phyloP scores from a whole-genome alignment of 2,888 invertebrate species.

The Andrena fulva region DNA sequence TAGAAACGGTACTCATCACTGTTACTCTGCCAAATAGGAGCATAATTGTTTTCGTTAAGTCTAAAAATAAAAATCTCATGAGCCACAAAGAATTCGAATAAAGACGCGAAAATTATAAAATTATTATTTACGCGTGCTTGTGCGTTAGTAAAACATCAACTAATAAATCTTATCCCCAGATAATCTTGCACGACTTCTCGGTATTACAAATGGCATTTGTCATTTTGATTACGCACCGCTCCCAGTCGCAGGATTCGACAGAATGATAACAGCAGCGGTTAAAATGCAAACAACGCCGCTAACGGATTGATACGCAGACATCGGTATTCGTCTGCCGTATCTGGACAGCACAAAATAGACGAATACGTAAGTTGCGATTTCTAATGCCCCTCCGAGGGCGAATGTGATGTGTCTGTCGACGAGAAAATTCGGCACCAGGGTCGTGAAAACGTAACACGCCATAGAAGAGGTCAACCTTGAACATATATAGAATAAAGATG shows the following conservation, averaged over 20 bases:
- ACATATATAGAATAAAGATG: conserved; percentile 16
- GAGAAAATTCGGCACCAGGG: conserved; percentile 83
- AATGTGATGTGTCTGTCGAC: conserved; percentile 85
- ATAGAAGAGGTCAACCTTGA: conserved; percentile 85
- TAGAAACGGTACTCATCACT: conserved; percentile 85
- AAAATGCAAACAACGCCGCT: conserved; percentile 83
- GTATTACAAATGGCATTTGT: background rate
- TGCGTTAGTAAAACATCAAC: background rate
- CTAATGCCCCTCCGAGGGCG: conserved; percentile 85
- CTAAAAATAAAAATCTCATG: conserved; percentile 59
- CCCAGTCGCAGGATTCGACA: conserved; percentile 66
- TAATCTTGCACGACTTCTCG: too few species aligned
- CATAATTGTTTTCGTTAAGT: conserved; percentile 70
- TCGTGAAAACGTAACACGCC: conserved; percentile 84
- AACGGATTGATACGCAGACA: conserved; percentile 83
- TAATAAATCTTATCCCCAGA: background rate
- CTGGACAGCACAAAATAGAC: conserved; percentile 82
- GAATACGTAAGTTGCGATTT: conserved; percentile 84
- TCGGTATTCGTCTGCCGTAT: conserved; percentile 84
- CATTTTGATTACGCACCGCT: conserved; percentile 66
- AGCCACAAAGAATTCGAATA: background rate
- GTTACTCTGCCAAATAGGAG: conserved; percentile 84
- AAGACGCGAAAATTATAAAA: too few species aligned
- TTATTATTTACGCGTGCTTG: too few species aligned
- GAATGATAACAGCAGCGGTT: conserved; percentile 79